Conservation (phyloP, 2,113 vertebrate species). For the Motacilla tschutschensis region DNA sequence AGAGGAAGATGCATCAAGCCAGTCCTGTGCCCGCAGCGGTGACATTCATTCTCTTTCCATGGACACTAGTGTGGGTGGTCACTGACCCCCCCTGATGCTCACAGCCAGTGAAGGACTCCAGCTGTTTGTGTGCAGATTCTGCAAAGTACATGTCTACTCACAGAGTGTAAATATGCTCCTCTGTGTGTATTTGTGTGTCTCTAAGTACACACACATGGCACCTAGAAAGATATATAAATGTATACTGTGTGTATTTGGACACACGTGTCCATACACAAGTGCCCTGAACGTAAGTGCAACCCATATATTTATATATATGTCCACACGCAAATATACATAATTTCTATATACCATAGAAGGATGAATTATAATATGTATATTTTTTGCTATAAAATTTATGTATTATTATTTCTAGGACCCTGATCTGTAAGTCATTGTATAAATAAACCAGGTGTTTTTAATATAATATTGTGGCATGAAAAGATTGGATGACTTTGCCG, state of each 20-base stretch:
- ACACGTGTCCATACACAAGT: constrained; percentile 3
- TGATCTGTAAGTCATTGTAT: constrained; percentile 82
- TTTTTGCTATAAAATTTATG: constrained; percentile 81
- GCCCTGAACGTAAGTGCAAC: constrained; percentile 54
- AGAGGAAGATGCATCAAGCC: constrained; percentile 93
- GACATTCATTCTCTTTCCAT: constrained; percentile 68
- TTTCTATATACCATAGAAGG: constrained; percentile 76
- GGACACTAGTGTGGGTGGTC: constrained; percentile 35
- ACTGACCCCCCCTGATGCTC: background rate
- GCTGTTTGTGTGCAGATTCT: constrained; percentile 41
- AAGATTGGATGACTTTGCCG: constrained; percentile 46
- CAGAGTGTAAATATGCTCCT: constrained; percentile 55
- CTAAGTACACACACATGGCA: constrained; percentile 6
- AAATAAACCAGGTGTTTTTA: constrained; percentile 81
- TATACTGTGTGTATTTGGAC: constrained; percentile 26
- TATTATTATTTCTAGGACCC: constrained; percentile 73
- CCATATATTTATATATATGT: constrained; percentile 65
- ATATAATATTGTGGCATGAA: constrained; percentile 69
- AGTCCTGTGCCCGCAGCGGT: constrained; percentile 91
- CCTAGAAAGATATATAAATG: constrained; percentile 37
- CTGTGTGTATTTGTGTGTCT: constrained; percentile 51
- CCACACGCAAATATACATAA: constrained; percentile 56
- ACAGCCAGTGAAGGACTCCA: constrained; percentile 63
- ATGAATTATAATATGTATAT: constrained; percentile 81
- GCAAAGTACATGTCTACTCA: constrained; percentile 9